Base-by-base conservation (phyloP, 2,113 vertebrate species). In the Abramis brama region DNA sequence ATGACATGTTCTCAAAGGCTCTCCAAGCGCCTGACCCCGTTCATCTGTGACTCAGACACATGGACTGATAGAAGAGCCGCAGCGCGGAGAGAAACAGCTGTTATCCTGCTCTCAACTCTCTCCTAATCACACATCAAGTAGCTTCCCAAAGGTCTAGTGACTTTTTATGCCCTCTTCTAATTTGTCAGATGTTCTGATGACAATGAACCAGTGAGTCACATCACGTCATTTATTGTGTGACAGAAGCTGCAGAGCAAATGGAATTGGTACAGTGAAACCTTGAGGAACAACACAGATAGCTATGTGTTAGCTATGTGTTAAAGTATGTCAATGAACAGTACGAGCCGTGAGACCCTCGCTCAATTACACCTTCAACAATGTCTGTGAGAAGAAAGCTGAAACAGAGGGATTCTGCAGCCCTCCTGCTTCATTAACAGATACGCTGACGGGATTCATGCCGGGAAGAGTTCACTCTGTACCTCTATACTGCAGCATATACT, bases 91-190 rank as follows among this genome's bases (percentile, higher is more conserved):
- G 70, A 50, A 43, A 75, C 73, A 64, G 59, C 45, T 47, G 86
- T n/a, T 30, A 25, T 82, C 11, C 71, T 64, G 62, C n/a, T 81
- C 82, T 85, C 45, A 75, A 3, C 50, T 50, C 64, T 84, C 45
- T n/a, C 9, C 21, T 59, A 68, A n/a, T 84, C 36, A 87, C 66
- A 87, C 66, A 25, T 47, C 45, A 45, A 55, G 73, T 60, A 12
- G 23, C 21, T 45, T 74, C 55, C 21, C 77, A 79, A n/a, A 60
- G 55, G 55, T 60, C n/a, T 36, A 59, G 19, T 55, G 45, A 64
- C 23, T 60, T 83, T 59, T 74, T 59, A 3, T 74, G 71, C 23
- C 39, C 60, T 47, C 9, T 55, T 66, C n/a, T 77, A 12, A 78
- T 64, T 62, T 52, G 43, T 59, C 33, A 64, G 19, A 23, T 59